A percentile compares a stretch with the other conserved stretches of the same genome.
Evolutionary conservation across 2,797 vertebrate species (phyloP).

Genomic region (Hydrophis major): DNA sequence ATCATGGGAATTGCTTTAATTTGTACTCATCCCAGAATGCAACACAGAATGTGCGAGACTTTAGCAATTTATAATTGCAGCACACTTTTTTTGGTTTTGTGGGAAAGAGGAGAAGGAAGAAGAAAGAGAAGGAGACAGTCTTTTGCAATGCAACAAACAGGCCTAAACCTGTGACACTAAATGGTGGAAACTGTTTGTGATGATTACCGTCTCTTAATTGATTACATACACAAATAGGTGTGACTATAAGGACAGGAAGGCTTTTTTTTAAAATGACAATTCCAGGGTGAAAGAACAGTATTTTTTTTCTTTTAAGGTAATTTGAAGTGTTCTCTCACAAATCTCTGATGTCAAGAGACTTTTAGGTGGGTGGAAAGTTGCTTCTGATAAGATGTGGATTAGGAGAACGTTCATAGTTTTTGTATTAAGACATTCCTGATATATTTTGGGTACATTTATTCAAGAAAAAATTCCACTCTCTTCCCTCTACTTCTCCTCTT

Average conservation of each 20-base stretch:
- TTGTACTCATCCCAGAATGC: conserved; percentile 32
- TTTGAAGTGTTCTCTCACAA: conserved; percentile 34
- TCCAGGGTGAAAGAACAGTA: conserved; percentile 40
- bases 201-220: conserved; percentile 69
- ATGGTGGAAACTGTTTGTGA: conserved; percentile 62
- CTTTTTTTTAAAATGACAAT: conserved; percentile 32
- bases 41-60: conserved; percentile 40
- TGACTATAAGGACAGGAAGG: conserved; percentile 66
- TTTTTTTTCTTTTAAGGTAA: conserved; percentile 20
- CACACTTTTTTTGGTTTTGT: conserved; percentile 46
- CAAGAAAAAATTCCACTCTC: background rate
- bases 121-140: background rate
- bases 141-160: conserved; percentile 60
- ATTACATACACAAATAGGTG: conserved; percentile 69
- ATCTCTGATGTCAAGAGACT: conserved; percentile 15
- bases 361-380: background rate
- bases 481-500: background rate
- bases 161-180: conserved; percentile 59
- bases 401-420: background rate
- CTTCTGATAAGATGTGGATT: background rate
- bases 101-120: background rate
- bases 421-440: background rate
- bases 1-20: conserved; percentile 47
- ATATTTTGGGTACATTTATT: background rate
- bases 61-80: conserved; percentile 59